Evolutionary conservation across 2,888 invertebrate species (phyloP).

Genomic region (Panzeria rudis): DNA sequence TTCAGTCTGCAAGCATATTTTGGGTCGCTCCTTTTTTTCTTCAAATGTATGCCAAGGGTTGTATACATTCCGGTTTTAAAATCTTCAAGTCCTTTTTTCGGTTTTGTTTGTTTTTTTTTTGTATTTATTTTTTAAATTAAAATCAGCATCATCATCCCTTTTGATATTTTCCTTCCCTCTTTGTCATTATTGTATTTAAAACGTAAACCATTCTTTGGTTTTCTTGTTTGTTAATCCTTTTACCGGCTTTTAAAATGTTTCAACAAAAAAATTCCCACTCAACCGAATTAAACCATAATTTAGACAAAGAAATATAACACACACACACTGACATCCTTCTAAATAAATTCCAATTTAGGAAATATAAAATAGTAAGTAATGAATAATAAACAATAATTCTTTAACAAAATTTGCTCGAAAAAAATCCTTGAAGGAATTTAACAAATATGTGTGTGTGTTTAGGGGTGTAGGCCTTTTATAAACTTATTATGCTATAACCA

Average conservation of each 20-base stretch:
- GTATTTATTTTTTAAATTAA: neutral
- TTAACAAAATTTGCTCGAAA: neutral
- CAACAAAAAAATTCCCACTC: conserved; percentile 10
- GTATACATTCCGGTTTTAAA: neutral
- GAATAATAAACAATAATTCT: neutral
- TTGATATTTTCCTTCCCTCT: conserved; percentile 27
- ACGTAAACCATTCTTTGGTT: neutral
- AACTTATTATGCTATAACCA: neutral
- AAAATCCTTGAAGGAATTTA: neutral
- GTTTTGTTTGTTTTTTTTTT: neutral
- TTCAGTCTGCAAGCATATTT: neutral
- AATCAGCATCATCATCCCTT: conserved; percentile 49
- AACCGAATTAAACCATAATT: conserved; percentile 37
- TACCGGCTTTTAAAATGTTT: conserved; percentile 12
- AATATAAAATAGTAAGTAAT: neutral
- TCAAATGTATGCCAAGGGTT: neutral
- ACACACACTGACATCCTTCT: neutral
- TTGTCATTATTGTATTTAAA: conserved; percentile 4
- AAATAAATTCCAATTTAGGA: neutral
- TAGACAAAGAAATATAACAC: neutral
- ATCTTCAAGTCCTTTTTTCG: neutral
- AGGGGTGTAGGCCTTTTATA: neutral
- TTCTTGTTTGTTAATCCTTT: conserved; percentile 16
- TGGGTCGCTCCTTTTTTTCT: neutral
- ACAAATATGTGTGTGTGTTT: neutral